Evolutionary conservation across 1,140 invertebrate genomes (phyloP), one percentile per base, ranked within the genome.

Genomic region (Babylonia areolata): DNA sequence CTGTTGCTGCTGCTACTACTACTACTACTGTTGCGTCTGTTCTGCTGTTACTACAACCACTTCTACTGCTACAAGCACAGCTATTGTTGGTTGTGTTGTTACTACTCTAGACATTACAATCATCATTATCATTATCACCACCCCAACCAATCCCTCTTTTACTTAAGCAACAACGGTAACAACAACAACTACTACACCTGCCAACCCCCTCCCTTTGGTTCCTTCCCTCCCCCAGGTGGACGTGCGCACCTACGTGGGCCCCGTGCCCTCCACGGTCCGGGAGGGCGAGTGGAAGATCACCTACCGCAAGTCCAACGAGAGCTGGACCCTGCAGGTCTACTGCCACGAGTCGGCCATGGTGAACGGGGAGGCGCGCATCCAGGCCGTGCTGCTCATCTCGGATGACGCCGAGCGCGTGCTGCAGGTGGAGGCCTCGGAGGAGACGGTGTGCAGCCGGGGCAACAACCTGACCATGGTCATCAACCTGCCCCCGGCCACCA

Each of bases 261-360:
- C 94, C 11, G 93, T 94, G 9, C 93, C 93, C 0, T 91, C 90
- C 1, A 87, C 91, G 69, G 83, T 86, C 33, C 83, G 91, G 1
- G 93, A 93, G 40, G 94, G 92, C 12, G 93, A 94, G 69, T 94
- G 94, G 94, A 94, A 94, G 87, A 93, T 94, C 35, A 94, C 92
- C 3, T 94, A 94, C 88, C 87, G 93, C n/a, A 94, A 93, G 69
- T 90, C 91, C 78, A 90, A 90, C 78, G 92, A 92, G 42, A 88
- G 81, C 71, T 94, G 93, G 93, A 92, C 87, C 1, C 83, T 94
- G n/a, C 87, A 88, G 84, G 87, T 88, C 15, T 94, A 92, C 86
- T 93, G 92, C 83, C 92, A 94, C 42, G 94, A 94, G 39, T 92
- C 92, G 2, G 92, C 93, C 2, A 90, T 92, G 31, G 88, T 93